Base-by-base conservation (phyloP, 35 echinoderm and acorn worm species). In the Acanthaster planci region DNA sequence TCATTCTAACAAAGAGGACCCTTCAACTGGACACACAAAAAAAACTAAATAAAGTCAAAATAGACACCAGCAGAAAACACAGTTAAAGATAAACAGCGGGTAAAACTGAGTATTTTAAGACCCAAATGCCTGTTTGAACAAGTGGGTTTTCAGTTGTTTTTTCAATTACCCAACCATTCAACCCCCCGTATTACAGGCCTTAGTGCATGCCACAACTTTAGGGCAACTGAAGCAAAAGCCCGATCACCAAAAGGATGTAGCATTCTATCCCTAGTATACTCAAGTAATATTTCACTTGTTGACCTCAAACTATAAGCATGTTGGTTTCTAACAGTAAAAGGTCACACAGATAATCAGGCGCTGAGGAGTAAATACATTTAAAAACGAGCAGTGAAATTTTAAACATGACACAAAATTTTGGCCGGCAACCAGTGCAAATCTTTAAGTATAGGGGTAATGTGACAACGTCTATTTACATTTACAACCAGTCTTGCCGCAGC, bases 361-460 rank as follows among this genome's bases (percentile, higher is more conserved):
- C 52, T 15, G 21, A 55, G 21, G 21, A 55, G 0, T 55, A 21
- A 55, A 55, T 55, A 55, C 52, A 55, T 55, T n/a, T n/a, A n/a
- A n/a, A 55, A 54, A 19, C 8, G 21, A 55, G 52, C 52, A 55
- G 21, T 55, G 21, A 10, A 55, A 0, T 21, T 55, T 55, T 55
- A 15, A 55, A 55, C 10, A 15, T 10, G 21, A 55, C 21, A 21
- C 52, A 55, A 10, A 55, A 55, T 0, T 55, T 55, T 79, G 40
- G n/a, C 8, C 40, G n/a, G n/a, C n/a, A n/a, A n/a, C n/a, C n/a
- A n/a, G n/a, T n/a, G n/a, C n/a, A n/a, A n/a, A n/a, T n/a, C 77
- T n/a, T 32, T 38, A 10, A 76, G 68, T 9, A 79, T 40, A 10
- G 77, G 77, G 37, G 77, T 79, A 37, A 79, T 79, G 21, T 79